Evolutionary conservation across 2,797 vertebrate species (phyloP).

Genomic region (Ctenosaura bakeri): DNA sequence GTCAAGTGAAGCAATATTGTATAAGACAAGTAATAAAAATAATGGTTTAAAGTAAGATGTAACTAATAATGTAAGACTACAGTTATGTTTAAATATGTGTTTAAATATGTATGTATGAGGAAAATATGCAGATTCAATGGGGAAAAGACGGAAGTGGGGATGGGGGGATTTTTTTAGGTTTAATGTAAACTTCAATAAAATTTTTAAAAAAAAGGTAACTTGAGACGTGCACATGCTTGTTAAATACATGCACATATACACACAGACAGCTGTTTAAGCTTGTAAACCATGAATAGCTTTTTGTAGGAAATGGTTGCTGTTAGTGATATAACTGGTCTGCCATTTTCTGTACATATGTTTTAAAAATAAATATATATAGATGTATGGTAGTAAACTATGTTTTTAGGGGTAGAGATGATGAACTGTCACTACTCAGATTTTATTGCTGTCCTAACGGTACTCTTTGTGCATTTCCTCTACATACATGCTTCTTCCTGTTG

Average conservation of each 20-base stretch:
- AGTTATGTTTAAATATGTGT: too few species aligned
- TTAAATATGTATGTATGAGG: too few species aligned
- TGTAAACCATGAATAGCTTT: not conserved
- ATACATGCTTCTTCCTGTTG: not conserved
- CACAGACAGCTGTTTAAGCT: not conserved
- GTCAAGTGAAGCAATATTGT: too few species aligned
- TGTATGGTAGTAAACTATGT: not conserved
- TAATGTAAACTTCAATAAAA: too few species aligned
- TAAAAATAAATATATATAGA: not conserved
- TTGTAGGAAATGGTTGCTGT: not conserved
- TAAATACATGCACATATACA: not conserved
- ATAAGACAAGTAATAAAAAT: too few species aligned
- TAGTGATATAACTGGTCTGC: not conserved
- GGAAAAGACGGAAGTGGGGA: too few species aligned
- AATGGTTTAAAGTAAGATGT: too few species aligned
- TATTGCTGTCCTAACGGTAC: not conserved
- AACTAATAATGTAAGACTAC: too few species aligned
- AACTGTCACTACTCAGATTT: not conserved
- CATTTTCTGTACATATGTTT: not conserved
- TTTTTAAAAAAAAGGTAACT: not conserved
- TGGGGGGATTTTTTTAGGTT: too few species aligned
- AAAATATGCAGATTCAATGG: too few species aligned
- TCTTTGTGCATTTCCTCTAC: not conserved
- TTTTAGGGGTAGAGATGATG: not conserved
- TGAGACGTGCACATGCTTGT: not conserved